Evolutionary conservation across 1,140 invertebrate species (phyloP).

Genomic region (Aphidius ervi): DNA sequence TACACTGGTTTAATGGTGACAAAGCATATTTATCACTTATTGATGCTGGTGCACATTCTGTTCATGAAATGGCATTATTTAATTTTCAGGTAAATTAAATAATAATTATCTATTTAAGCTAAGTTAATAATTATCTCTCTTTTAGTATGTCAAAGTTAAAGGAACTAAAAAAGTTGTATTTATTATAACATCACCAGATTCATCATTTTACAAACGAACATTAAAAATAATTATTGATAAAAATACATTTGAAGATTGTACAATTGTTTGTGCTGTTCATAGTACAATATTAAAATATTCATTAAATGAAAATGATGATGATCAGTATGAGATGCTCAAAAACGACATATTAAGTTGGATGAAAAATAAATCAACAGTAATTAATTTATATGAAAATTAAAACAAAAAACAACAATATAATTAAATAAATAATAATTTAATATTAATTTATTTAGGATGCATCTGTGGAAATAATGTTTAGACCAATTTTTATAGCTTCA

Average conservation of each 20-base stretch:
- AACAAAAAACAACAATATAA: constrained; percentile 1
- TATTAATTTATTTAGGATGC: constrained; percentile 49
- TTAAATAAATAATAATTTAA: not conserved
- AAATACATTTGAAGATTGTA: constrained; percentile 55
- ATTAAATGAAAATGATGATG: constrained; percentile 30
- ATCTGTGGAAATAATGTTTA: constrained; percentile 59
- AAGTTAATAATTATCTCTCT: constrained; percentile 13
- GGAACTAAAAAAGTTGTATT: constrained; percentile 54
- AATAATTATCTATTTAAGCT: too few relatives aligned
- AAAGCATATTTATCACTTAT: constrained; percentile 45
- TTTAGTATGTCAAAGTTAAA: constrained; percentile 39
- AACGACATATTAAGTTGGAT: constrained; percentile 54
- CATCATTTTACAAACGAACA: constrained; percentile 49
- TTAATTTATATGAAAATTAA: constrained; percentile 9
- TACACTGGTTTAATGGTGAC: constrained; percentile 59
- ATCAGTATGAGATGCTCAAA: constrained; percentile 49
- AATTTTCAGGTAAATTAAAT: constrained; percentile 41
- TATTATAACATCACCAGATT: constrained; percentile 51
- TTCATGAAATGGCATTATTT: constrained; percentile 56
- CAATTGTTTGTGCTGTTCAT: constrained; percentile 52
- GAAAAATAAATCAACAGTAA: constrained; percentile 49
- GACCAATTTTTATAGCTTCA: constrained; percentile 60
- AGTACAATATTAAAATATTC: constrained; percentile 42
- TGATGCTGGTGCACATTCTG: constrained; percentile 52
- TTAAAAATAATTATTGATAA: constrained; percentile 53